phyloP scores from a whole-genome alignment of 1,140 invertebrate species.

The Chymomyza costata region DNA sequence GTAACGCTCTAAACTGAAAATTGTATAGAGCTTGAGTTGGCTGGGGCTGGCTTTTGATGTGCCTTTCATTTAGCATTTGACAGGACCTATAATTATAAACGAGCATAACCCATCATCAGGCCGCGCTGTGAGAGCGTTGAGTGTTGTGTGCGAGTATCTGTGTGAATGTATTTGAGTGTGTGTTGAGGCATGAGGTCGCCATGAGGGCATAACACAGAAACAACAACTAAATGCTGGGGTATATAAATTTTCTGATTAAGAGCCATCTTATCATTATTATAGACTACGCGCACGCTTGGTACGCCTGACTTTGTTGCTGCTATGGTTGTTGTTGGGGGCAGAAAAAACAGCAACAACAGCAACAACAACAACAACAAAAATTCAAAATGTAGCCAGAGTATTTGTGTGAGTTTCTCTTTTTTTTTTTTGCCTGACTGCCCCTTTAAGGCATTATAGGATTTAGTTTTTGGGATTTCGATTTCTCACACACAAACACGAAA shows the following conservation, averaged over 20 bases:
- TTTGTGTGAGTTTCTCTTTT: constrained; percentile 18
- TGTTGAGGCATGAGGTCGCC: neutral
- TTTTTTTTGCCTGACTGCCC: constrained; percentile 26
- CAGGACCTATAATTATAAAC: constrained; percentile 74
- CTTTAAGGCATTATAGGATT: constrained; percentile 70
- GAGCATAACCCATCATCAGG: constrained; percentile 74
- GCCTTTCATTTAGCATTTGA: constrained; percentile 68
- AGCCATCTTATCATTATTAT: constrained; percentile 75
- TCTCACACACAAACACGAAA: constrained; percentile 43
- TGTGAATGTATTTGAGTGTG: no score
- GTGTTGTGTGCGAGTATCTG: neutral
- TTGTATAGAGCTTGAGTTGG: constrained; percentile 43
- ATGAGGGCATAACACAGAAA: constrained; percentile 16
- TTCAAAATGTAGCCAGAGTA: constrained; percentile 50
- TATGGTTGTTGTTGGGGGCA: constrained; percentile 15
- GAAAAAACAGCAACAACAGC: constrained; percentile 4
- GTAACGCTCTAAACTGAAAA: constrained; percentile 48
- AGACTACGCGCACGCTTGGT: constrained; percentile 67
- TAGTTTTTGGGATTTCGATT: constrained; percentile 73
- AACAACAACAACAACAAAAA: constrained; percentile 17
- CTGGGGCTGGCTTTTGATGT: constrained; percentile 52
- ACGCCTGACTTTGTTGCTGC: constrained; percentile 15
- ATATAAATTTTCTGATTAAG: constrained; percentile 75
- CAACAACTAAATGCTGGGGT: constrained; percentile 59
- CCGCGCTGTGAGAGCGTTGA: neutral